Conservation (phyloP, 2,888 invertebrate genomes). For the Drosophila mimetica region DNA sequence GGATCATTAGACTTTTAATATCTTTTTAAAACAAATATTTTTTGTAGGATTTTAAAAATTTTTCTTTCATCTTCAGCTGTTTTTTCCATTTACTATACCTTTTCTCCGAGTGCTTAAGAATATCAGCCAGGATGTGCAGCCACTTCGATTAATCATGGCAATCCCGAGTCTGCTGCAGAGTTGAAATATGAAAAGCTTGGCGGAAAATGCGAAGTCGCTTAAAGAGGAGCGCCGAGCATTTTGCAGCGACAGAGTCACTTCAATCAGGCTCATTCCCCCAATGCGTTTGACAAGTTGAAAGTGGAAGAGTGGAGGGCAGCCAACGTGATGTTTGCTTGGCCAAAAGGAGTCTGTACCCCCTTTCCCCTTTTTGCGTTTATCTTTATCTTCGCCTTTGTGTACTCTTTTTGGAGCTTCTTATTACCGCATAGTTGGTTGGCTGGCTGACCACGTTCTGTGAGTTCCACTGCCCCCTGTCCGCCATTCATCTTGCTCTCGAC, state of each 20-base stretch:
- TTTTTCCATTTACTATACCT: neutral
- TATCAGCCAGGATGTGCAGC: conserved; percentile 29
- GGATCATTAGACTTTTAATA: too few species aligned
- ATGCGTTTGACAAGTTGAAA: conserved; percentile 79
- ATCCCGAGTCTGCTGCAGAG: conserved; percentile 50
- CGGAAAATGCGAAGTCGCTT: conserved; percentile 42
- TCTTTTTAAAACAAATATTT: too few species aligned
- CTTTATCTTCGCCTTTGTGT: conserved; percentile 17
- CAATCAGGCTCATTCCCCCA: conserved; percentile 73
- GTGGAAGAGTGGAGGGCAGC: conserved; percentile 46
- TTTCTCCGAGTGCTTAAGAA: conserved; percentile 1
- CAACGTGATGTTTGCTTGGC: conserved; percentile 66
- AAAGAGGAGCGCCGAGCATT: conserved; percentile 22
- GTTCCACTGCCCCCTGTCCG: conserved; percentile 20
- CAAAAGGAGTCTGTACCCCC: conserved; percentile 52
- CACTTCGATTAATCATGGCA: conserved; percentile 79
- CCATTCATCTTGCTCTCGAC: conserved; percentile 70
- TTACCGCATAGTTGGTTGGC: conserved; percentile 20
- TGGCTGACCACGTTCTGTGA: conserved; percentile 67
- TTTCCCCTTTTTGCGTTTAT: conserved; percentile 51
- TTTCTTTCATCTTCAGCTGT: neutral
- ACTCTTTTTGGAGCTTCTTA: conserved; percentile 46
- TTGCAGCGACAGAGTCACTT: conserved; percentile 63
- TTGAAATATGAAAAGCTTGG: conserved; percentile 51
- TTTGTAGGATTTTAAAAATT: too few species aligned